Evolutionary conservation across 2,113 vertebrate genomes (phyloP).

Genomic region (Sceloporus undulatus): DNA sequence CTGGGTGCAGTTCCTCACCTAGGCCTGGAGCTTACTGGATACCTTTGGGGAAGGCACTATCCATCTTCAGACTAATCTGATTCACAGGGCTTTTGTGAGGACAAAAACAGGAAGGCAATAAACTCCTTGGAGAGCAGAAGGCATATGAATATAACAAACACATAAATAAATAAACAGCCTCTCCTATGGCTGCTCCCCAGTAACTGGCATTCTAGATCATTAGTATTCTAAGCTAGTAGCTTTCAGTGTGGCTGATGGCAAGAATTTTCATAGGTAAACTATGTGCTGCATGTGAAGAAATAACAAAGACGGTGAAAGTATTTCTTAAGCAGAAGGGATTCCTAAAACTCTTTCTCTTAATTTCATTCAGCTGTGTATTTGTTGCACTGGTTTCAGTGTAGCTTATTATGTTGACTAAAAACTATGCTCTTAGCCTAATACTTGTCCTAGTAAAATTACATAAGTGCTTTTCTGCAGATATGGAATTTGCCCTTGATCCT

Average conservation of each 20-base stretch:
- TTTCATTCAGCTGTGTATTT: background rate
- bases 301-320: background rate
- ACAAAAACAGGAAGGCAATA: no score
- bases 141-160: no score
- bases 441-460: background rate
- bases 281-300: background rate
- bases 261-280: background rate
- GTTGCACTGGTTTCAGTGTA: background rate
- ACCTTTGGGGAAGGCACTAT: no score
- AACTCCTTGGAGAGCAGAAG: no score
- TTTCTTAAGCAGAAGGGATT: background rate
- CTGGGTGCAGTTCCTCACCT: no score
- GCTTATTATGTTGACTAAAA: background rate
- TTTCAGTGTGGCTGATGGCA: background rate
- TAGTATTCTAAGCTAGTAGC: background rate
- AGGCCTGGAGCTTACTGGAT: no score
- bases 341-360: background rate
- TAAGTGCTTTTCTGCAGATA: background rate
- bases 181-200: background rate
- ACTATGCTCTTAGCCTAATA: background rate
- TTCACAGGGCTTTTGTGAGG: no score
- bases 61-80: no score
- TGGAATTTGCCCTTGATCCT: background rate
- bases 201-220: background rate
- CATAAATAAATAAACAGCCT: no score